Evolutionary conservation across 2,797 vertebrate species (phyloP).

Genomic region (Lepus oiostolus): DNA sequence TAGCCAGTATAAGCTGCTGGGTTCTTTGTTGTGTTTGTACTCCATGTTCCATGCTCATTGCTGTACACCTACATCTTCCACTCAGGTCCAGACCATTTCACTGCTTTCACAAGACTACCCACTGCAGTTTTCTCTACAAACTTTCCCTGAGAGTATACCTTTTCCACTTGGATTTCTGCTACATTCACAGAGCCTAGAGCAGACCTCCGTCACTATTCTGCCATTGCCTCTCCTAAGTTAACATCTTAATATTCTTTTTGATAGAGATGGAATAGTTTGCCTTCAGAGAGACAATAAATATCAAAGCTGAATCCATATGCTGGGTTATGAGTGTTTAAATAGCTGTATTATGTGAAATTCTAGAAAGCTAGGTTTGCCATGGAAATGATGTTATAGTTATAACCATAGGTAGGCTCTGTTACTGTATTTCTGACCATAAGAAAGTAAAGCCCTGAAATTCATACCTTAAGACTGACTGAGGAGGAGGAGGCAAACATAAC

Average conservation of each 20-base stretch:
- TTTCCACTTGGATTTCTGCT: no score
- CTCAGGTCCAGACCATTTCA: no score
- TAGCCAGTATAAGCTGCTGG: no score
- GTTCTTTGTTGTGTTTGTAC: no score
- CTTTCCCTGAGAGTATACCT: no score
- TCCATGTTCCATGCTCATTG: no score
- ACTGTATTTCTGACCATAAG: constrained; percentile 33
- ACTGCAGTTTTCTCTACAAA: no score
- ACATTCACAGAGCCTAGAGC: no score
- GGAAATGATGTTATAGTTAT: constrained; percentile 31
- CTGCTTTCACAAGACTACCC: no score
- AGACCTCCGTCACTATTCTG: no score
- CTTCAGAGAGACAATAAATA: constrained; percentile 61
- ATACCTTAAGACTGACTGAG: neutral
- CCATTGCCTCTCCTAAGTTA: neutral
- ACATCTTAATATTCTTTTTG: constrained; percentile 40
- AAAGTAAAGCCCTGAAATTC: neutral
- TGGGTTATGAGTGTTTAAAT: constrained; percentile 33
- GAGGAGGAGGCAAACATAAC: constrained; percentile 18
- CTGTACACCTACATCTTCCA: no score
- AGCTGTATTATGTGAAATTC: constrained; percentile 54
- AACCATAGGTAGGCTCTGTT: constrained; percentile 20
- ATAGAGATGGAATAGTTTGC: constrained; percentile 55
- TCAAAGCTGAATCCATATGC: constrained; percentile 48
- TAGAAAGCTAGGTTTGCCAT: constrained; percentile 15